Base-by-base conservation (phyloP, 1,140 invertebrate genomes). In the Catajapyx aquilonaris region DNA sequence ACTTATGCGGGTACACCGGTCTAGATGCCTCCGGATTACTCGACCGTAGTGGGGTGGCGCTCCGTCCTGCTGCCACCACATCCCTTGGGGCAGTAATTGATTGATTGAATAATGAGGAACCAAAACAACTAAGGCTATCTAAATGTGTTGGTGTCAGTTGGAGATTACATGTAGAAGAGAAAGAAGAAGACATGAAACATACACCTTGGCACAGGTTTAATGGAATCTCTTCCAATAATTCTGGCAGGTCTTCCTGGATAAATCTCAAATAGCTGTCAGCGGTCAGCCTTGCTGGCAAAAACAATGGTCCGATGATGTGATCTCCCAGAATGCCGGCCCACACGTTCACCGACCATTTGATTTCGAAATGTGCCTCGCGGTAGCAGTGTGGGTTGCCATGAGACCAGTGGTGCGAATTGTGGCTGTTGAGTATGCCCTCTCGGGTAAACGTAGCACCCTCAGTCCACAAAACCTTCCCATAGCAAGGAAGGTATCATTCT, bases 341-440 rank as follows among this genome's bases (percentile, higher is more conserved):
- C 20, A 56, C 45, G 41, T 52, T 55, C 2, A 53, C 25, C 41
- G 48, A 48, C 35, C 56, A 60, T 10, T 21, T 48, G 38, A 58
- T 38, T 43, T 61, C 52, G 21, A 49, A 47, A 37, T 44, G 20
- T 25, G 44, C 42, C 42, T 52, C 35, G 35, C 45, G 16, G 17
- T 52, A 49, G 32, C 44, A 46, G 45, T 53, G 42, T 31, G 52
- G 52, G 47, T 60, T 61, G 45, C 52, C 50, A 19, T 44, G 41
- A 16, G 49, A 44, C 50, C 53, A 60, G 20, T 45, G 36, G 36
- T 61, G 52, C 31, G 48, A 39, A 39, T 60, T 60, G 35, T 57
- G 55, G 11, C 51, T 41, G 40, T 60, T 57, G 18, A 52, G 44
- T 32, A 51, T 44, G 5, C 51, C 51, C 34, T 46, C 43, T 41